Percentiles rank a stretch among this genome's conserved stretches.
Evolutionary conservation across 1,140 invertebrate species (phyloP).

Genomic region (Stegodyphus dumicola): DNA sequence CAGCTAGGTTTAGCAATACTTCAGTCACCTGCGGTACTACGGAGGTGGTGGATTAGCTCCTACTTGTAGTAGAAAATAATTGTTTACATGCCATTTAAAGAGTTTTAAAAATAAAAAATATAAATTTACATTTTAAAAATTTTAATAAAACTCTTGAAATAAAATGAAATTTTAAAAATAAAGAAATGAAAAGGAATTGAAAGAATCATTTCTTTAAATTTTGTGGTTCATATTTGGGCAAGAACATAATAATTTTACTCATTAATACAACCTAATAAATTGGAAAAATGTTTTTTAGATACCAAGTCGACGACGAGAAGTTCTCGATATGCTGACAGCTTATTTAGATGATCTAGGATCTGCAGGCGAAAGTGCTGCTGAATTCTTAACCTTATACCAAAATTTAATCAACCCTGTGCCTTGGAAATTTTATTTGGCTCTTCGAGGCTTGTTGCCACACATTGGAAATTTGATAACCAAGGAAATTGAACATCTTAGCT

Average conservation of each 20-base stretch:
- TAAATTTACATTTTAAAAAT: no score
- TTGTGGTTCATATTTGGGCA: not conserved
- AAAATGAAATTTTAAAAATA: no score
- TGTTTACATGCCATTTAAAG: no score
- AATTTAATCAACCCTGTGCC: slow-evolving; percentile 81
- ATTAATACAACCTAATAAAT: not conserved
- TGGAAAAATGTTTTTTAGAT: slow-evolving; percentile 40
- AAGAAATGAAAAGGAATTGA: no score
- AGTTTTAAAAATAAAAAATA: no score
- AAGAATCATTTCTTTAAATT: not conserved
- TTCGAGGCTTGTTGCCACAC: slow-evolving; percentile 81
- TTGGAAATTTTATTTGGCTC: slow-evolving; percentile 84
- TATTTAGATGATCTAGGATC: slow-evolving; percentile 86
- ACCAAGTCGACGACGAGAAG: slow-evolving; percentile 67
- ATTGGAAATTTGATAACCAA: slow-evolving; percentile 86
- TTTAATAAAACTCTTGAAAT: no score
- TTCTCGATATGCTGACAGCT: slow-evolving; percentile 86
- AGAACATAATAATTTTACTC: not conserved
- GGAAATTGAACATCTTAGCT: slow-evolving; percentile 87
- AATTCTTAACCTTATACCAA: slow-evolving; percentile 89
- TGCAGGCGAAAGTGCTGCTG: slow-evolving; percentile 90
- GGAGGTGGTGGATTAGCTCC: no score
- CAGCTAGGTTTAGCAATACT: no score
- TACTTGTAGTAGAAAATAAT: no score
- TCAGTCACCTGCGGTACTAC: no score